Evolutionary conservation across 2,888 invertebrate species (phyloP).

Genomic region (Chydorus sphaericus): DNA sequence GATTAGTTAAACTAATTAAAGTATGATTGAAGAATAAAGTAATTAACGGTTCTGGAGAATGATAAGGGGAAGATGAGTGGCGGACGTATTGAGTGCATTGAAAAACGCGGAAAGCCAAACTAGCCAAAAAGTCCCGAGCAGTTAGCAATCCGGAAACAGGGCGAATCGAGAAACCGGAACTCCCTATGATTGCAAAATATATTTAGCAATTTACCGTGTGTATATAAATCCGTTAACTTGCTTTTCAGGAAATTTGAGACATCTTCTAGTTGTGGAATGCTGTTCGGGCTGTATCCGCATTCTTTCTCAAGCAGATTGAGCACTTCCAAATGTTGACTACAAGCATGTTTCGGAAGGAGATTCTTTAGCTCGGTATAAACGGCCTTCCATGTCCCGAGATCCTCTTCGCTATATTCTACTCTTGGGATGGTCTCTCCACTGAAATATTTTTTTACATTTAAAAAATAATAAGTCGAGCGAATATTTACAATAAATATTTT

Average conservation of each 20-base stretch:
- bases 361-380: conserved; percentile 82
- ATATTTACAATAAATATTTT: no score
- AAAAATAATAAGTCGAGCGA: no score
- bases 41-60: conserved; percentile 99
- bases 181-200: conserved; percentile 28
- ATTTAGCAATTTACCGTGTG: no score
- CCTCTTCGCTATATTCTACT: conserved; percentile 74
- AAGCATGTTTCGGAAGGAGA: conserved; percentile 85
- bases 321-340: conserved; percentile 67
- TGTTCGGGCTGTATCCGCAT: conserved; percentile 70
- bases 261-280: conserved; percentile 88
- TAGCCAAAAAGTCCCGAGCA: conserved; percentile 94
- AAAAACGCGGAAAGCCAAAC: conserved; percentile 96
- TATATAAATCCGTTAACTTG: conserved; percentile 23
- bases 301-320: conserved; percentile 76
- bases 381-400: conserved; percentile 83
- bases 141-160: conserved; percentile 95
- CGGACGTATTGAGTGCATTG: conserved; percentile 99
- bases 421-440: conserved; percentile 78
- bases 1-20: background rate
- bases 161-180: conserved; percentile 85
- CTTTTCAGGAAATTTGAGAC: conserved; percentile 83
- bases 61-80: conserved; percentile 91
- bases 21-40: no score
- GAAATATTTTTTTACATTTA: conserved; percentile 10